Conservation (phyloP, 1,140 invertebrate species). For the Drosophila willistoni region DNA sequence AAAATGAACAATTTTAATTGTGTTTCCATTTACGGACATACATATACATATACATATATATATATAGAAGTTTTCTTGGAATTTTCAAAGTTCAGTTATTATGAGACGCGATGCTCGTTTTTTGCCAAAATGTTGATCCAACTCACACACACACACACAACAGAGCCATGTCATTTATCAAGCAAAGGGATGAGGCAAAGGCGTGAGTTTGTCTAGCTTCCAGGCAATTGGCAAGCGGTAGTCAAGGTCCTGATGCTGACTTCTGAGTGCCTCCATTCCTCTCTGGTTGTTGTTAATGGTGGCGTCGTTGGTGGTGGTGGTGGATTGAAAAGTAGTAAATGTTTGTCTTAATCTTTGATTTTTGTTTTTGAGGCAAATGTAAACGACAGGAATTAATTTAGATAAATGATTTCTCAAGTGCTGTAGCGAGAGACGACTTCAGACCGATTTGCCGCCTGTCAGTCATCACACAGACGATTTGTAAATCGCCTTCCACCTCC, state of each 20-base stretch:
- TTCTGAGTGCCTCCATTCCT: neutral
- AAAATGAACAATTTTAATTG: constrained; percentile 75
- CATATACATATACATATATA: neutral
- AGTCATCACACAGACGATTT: constrained; percentile 61
- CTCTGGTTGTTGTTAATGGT: neutral
- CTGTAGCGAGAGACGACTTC: constrained; percentile 34
- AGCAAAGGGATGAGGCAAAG: constrained; percentile 27
- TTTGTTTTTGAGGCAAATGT: constrained; percentile 79
- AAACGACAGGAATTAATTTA: constrained; percentile 84
- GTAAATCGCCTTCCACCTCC: constrained; percentile 9
- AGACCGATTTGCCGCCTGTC: constrained; percentile 76
- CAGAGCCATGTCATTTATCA: constrained; percentile 78
- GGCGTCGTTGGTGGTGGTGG: neutral
- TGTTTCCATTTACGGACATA: constrained; percentile 50
- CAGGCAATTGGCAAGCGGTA: constrained; percentile 50
- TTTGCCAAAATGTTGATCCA: constrained; percentile 56
- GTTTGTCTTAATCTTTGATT: constrained; percentile 84
- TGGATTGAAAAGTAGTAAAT: constrained; percentile 66
- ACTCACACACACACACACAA: constrained; percentile 58
- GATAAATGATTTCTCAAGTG: constrained; percentile 83
- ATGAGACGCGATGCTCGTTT: constrained; percentile 55
- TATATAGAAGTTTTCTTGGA: constrained; percentile 55
- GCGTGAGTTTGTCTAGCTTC: constrained; percentile 61
- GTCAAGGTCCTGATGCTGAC: constrained; percentile 10
- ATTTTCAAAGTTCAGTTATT: constrained; percentile 82